Evolutionary conservation across 1,140 invertebrate species (phyloP), one percentile per base, ranked within the genome.

Genomic region (Brachionus asplanchnoidis): DNA sequence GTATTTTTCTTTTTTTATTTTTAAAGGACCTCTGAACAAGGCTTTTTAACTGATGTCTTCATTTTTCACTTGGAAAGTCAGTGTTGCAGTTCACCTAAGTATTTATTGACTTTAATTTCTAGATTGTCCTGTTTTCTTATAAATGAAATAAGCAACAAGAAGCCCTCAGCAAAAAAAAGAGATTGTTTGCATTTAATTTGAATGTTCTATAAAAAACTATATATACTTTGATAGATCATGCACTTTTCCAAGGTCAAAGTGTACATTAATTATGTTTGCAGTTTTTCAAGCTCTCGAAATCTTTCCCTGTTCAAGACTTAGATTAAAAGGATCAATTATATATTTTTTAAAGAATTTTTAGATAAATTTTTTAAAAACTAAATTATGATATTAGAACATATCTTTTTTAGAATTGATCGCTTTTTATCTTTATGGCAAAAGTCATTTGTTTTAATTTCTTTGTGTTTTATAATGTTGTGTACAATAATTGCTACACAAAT

Each of bases 11-110:
- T 12, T 12, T 46, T 46, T 46, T 32, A 32, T 32, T 32, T 32
- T 32, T 32, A 32, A 46, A 12, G 9, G 14, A 46, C 44, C 44
- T 12, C 11, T n/a, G 56, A 65, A 65, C 56, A 65, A 65, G 56
- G 14, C 56, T 65, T 65, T 65, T 65, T 17, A 65, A 65, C 20
- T 65, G 56, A 65, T 65, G 14, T 65, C 56, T 65, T 65, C n/a
- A 65, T 65, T 65, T 65, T 65, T 65, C 17, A 65, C 56, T 65
- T 65, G 56, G 14, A 65, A 65, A 65, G 56, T 65, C 56, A 65
- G 20, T 65, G 56, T 65, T 65, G 14, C 20, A 26, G 56, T 65
- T 65, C 56, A 65, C 56, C 56, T 65, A 65, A 65, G 56, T 65
- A 65, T 65, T 65, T 65, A 65, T 9, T 65, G 7, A 65, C 56